Evolutionary conservation across 1,140 invertebrate species (phyloP).

Genomic region (Sesamia nonagrioides): DNA sequence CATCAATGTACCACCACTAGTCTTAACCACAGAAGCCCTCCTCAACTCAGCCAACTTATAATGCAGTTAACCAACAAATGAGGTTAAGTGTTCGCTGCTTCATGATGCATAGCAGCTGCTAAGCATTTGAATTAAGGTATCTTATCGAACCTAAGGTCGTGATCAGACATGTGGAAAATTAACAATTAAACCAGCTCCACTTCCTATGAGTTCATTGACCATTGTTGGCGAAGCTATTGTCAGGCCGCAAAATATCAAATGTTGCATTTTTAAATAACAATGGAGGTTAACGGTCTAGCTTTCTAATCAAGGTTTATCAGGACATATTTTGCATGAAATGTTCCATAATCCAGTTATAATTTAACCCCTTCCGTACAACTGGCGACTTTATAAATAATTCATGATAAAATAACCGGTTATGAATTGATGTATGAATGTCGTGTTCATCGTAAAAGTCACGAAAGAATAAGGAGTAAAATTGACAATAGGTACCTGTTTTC

Average conservation of each 20-base stretch:
- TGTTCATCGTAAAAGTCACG: conserved; percentile 55
- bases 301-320: conserved; percentile 57
- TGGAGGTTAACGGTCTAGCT: conserved; percentile 57
- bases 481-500: conserved; percentile 63
- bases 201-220: conserved; percentile 50
- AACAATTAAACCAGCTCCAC: conserved; percentile 42
- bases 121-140: conserved; percentile 69
- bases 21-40: conserved; percentile 43
- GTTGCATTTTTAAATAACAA: conserved; percentile 58
- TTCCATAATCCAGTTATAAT: conserved; percentile 55
- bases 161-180: conserved; percentile 51
- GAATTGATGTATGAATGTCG: conserved; percentile 51
- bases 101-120: conserved; percentile 75
- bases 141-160: conserved; percentile 52
- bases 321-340: conserved; percentile 60
- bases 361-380: conserved; percentile 65
- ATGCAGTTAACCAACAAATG: conserved; percentile 82
- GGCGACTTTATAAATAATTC: conserved; percentile 65
- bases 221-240: conserved; percentile 47
- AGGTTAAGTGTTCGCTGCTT: conserved; percentile 81
- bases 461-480: conserved; percentile 63
- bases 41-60: conserved; percentile 67
- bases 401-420: conserved; percentile 64
- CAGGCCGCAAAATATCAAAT: conserved; percentile 57
- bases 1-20: conserved; percentile 49